Evolutionary conservation across 2,113 vertebrate genomes (phyloP), one percentile per base, ranked within the genome.

Genomic region (Trematocara macrostoma): DNA sequence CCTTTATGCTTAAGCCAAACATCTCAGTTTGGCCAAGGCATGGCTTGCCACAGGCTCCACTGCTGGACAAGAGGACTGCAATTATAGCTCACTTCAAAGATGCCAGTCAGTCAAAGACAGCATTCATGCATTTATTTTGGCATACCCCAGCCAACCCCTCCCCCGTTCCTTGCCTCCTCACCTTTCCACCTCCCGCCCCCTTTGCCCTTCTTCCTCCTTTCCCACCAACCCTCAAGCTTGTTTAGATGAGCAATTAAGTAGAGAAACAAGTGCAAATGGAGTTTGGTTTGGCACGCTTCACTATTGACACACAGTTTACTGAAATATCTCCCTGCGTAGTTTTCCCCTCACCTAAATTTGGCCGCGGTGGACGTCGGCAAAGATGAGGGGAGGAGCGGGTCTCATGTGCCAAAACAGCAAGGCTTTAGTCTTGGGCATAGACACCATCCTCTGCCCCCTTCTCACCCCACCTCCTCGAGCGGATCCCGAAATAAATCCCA

Each of bases 41-140:
- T 79, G 91, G 86, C 88, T 88, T 87, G 93, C 95, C 93, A 91
- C 95, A 94, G 94, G 93, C 93, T 92, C 92, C 94, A 94, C 90
- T 81, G 91, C 89, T 91, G 89, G 90, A 94, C 94, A 91, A 93
- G 94, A 93, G 94, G 90, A 84, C 91, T 92, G 94, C 95, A 94
- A 94, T 95, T 95, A 94, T 93, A 95, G 94, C 91, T 89, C 86
- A 94, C 95, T 96, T 96, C 95, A 96, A 96, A 96, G 92, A 88
- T 92, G 91, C 89, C 92, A 92, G 87, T 91, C 91, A 92, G 92
- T 96, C 94, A 96, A 96, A 96, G 96, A 94, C 90, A 67, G 93
- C 93, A 96, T 96, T 96, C 96, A 96, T 96, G 93, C 91, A 94
- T 95, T 95, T 95, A 95, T 95, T 96, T 96, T 94, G 94, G 94